Base-by-base conservation (phyloP, 2,888 invertebrate genomes). In the Ichneumon xanthorius region DNA sequence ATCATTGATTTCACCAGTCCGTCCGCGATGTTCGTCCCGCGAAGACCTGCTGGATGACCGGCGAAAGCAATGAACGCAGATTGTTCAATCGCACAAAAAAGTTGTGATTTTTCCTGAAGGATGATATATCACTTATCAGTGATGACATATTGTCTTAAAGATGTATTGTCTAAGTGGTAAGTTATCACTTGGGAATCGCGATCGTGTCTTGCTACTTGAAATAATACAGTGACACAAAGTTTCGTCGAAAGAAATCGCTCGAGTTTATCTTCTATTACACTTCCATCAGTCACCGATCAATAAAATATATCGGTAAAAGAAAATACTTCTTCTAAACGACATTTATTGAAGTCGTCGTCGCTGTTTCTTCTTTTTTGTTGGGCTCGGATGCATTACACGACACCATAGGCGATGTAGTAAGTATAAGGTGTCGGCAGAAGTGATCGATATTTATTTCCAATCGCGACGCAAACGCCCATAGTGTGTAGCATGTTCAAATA, bases 401-500 rank as follows among this genome's bases (percentile, higher is more conserved):
- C 40, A 11, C 9, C 40, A 40, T 40, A 6, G 11, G 2, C 2
- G 40, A 40, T 9, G 11, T 11, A 11, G 26, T 26, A 0, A 40
- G 40, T 40, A 7, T 2, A 9, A 9, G 6, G 0, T 40, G 40
- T 40, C 6, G 33, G 33, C 6, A 33, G 33, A 0, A 6, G 33
- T 33, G 6, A 33, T 33, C 33, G 33, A 33, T 6, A 33, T 33
- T 33, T 33, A 33, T 33, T 33, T 33, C 33, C 33, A 33, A 33
- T 33, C 33, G 33, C 33, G 33, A 6, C 5, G 80, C 50, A 84
- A 65, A 40, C 50, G 4, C 50, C 77, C 50, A 84, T 40, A 16
- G 88, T 86, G 76, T 90, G 86, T 11, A 91, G 78, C 76, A 91
- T 88, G 78, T 91, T 91, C 37, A 91, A 81, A 67, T 90, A 91